Conservation (phyloP, 2,113 vertebrate genomes). For the Nothoprocta perdicaria region DNA sequence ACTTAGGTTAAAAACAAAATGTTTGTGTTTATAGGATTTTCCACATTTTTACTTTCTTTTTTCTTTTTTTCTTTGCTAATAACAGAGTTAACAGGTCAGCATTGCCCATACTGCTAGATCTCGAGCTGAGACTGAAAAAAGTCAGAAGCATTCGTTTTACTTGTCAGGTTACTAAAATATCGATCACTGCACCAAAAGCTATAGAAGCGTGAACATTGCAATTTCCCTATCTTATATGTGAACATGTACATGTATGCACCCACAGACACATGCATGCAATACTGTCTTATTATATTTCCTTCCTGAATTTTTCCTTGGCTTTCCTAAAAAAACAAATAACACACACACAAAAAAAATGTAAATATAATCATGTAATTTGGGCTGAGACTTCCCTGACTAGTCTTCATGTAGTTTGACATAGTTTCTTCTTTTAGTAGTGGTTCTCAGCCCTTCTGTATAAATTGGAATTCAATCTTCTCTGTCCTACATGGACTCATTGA, state of each 20-base stretch:
- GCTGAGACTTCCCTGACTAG: neutral
- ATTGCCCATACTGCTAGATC: neutral
- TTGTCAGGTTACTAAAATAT: neutral
- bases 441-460: neutral
- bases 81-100: neutral
- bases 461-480: neutral
- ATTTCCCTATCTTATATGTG: neutral
- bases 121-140: neutral
- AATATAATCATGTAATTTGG: neutral
- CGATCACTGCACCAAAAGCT: neutral
- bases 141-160: neutral
- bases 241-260: neutral
- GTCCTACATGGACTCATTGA: neutral
- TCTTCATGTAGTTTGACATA: neutral
- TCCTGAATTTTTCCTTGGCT: neutral
- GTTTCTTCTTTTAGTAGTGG: neutral
- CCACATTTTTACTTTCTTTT: neutral
- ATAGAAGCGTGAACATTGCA: neutral
- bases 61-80: neutral
- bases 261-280: rapidly evolving
- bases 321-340: neutral
- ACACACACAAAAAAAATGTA: neutral
- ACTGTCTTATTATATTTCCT: neutral
- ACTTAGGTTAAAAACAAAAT: neutral
- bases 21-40: neutral